Conservation (phyloP, 2,797 vertebrate genomes). For the Sebastiscus tertius region DNA sequence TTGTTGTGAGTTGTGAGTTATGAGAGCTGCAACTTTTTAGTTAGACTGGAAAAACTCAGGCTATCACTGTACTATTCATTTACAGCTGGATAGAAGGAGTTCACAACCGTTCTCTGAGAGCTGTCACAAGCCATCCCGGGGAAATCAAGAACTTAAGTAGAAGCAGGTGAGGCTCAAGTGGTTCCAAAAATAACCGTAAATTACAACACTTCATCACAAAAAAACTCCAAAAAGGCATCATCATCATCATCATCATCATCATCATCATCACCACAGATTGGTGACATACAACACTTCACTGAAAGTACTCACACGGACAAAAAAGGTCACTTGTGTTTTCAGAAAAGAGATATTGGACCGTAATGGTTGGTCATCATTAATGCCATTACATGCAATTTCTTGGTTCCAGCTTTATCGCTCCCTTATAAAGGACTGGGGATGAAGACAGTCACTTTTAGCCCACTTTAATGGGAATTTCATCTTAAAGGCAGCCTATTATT, state of each 20-base stretch:
- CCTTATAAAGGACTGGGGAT: not conserved
- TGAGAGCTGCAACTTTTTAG: conserved; percentile 2
- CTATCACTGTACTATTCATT: conserved; percentile 47
- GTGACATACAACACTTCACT: not conserved
- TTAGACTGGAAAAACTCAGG: conserved; percentile 12
- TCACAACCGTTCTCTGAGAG: conserved; percentile 27
- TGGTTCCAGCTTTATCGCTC: not conserved
- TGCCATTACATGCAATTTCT: not conserved
- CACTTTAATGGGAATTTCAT: not conserved
- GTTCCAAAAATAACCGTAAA: conserved; percentile 39
- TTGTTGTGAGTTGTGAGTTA: not conserved
- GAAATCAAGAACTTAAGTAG: conserved; percentile 54
- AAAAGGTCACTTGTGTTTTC: not conserved
- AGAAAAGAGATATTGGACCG: not conserved
- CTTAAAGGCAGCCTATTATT: not conserved
- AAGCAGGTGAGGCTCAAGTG: conserved; percentile 63
- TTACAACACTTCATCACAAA: conserved; percentile 47
- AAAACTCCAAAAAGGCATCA: conserved; percentile 6
- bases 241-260: conserved; percentile 20
- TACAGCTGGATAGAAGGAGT: conserved; percentile 50
- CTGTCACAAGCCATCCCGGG: conserved; percentile 30
- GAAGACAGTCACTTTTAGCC: not conserved
- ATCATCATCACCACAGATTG: not conserved
- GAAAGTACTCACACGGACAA: not conserved
- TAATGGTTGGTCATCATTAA: not conserved